Evolutionary conservation across 2,113 vertebrate species (phyloP).

Genomic region (Phocoena sinus): DNA sequence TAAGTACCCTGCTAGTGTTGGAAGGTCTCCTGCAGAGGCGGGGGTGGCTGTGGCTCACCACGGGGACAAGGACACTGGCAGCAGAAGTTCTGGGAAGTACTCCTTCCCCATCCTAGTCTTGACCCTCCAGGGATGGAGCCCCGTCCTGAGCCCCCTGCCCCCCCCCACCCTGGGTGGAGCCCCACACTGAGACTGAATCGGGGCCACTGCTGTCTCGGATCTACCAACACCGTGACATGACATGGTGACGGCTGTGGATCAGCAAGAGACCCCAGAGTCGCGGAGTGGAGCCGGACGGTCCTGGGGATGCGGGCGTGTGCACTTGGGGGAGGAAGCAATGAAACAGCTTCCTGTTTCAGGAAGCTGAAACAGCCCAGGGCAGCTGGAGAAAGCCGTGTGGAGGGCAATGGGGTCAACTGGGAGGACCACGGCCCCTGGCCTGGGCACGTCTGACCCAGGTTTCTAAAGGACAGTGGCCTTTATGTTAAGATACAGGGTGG

Average conservation of each 20-base stretch:
- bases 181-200: neutral
- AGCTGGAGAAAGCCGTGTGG: neutral
- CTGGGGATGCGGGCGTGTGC: neutral
- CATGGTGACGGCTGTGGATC: neutral
- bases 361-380: neutral
- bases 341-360: neutral
- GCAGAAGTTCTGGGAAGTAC: too few relatives aligned
- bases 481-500: fast-evolving
- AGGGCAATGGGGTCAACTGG: too few relatives aligned
- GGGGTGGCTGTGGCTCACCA: too few relatives aligned
- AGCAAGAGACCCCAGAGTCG: neutral
- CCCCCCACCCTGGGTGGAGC: fast-evolving
- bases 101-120: neutral
- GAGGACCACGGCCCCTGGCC: neutral
- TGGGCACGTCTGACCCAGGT: neutral
- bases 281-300: neutral
- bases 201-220: neutral
- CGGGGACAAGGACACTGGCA: too few relatives aligned
- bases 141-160: neutral
- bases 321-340: neutral
- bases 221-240: neutral
- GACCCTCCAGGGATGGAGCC: neutral
- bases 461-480: neutral
- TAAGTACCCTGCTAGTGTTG: too few relatives aligned
- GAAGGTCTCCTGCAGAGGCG: too few relatives aligned